A percentile compares a stretch with the other conserved stretches of the same genome.
These are phyloP conservation scores for Eupithecia abbreviata DNA, from an alignment of 2,888 invertebrate species.

Conservation along the genomic window DNA sequence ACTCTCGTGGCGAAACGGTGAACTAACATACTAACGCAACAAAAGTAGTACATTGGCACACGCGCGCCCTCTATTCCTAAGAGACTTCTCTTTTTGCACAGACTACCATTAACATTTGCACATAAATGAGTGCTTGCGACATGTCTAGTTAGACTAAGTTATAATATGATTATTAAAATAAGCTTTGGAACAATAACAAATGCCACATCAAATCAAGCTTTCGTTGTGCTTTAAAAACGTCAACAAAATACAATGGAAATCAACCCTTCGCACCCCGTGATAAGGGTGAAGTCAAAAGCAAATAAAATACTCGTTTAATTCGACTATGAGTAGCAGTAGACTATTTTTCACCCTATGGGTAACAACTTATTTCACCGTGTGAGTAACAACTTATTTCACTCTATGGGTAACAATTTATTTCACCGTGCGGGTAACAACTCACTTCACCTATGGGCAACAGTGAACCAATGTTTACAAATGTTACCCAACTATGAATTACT, in stretches of 20 bases:
- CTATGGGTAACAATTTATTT: neutral
- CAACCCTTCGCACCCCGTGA: constrained; percentile 10
- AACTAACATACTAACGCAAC: no score
- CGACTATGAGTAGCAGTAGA: neutral
- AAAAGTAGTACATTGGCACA: no score
- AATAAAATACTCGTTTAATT: constrained; percentile 18
- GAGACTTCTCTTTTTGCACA: no score
- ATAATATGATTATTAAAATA: constrained; percentile 4
- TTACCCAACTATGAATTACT: neutral
- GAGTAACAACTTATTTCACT: neutral
- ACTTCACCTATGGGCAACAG: neutral
- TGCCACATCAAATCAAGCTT: constrained; percentile 8
- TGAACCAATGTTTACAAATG: neutral
- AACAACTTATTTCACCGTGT: neutral
- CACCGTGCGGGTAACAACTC: neutral
- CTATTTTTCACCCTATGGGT: constrained; percentile 3
- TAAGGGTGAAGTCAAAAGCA: constrained; percentile 22
- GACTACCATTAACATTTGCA: neutral
- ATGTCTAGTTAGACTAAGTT: neutral
- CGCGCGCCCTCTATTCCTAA: no score
- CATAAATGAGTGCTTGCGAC: neutral
- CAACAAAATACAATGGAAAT: constrained; percentile 24
- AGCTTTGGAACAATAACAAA: constrained; percentile 16
- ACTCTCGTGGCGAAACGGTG: no score
- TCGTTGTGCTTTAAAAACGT: constrained; percentile 12